Conservation (phyloP, 1,140 invertebrate species). For the Galendromus occidentalis region DNA sequence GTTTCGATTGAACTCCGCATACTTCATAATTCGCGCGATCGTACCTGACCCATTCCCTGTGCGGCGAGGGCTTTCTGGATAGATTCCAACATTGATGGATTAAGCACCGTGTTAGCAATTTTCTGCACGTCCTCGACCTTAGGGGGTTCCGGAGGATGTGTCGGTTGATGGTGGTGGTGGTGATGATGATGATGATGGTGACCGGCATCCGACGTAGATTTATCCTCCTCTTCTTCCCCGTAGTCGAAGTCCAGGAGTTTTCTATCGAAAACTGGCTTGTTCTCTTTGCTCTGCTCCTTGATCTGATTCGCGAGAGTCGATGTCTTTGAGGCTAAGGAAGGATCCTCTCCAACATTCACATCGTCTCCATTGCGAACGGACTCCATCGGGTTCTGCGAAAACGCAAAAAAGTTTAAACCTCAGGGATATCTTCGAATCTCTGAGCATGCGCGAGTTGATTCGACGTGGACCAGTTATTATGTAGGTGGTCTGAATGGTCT, state of each 20-base stretch:
- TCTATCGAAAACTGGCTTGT: conserved; percentile 21
- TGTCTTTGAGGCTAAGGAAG: neutral
- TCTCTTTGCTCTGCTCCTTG: conserved; percentile 6
- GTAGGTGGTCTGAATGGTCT: too few relatives aligned
- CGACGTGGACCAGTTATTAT: too few relatives aligned
- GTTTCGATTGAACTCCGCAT: too few relatives aligned
- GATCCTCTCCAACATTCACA: neutral
- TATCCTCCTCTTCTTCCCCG: conserved; percentile 55
- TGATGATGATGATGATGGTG: conserved; percentile 11
- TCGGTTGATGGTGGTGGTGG: neutral
- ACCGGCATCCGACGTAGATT: conserved; percentile 19
- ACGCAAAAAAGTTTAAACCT: too few relatives aligned
- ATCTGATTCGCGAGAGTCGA: neutral
- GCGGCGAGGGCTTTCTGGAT: conserved; percentile 4
- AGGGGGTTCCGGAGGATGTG: neutral
- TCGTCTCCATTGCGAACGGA: neutral
- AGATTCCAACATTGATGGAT: conserved; percentile 4
- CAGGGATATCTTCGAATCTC: too few relatives aligned
- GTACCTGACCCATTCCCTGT: neutral
- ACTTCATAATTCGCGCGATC: too few relatives aligned
- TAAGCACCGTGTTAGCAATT: conserved; percentile 7
- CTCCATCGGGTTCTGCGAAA: too few relatives aligned
- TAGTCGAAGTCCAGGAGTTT: conserved; percentile 66
- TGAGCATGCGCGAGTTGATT: too few relatives aligned
- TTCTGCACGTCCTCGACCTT: conserved; percentile 10